Conservation (phyloP, 2,888 invertebrate genomes). For the Erannis defoliaria region DNA sequence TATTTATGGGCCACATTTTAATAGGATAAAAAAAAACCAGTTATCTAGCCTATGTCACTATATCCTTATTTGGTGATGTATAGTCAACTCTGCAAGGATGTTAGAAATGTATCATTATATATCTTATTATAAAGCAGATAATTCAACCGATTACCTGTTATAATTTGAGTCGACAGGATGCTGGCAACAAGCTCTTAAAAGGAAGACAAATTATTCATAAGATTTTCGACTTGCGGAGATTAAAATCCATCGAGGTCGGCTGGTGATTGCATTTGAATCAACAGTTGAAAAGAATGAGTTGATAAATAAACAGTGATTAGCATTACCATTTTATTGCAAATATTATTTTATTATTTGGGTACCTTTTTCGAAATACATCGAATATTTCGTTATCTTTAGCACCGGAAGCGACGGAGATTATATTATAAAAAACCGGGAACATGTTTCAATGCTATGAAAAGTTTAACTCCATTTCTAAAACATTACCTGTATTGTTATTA, state of each 20-base stretch:
- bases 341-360: not conserved
- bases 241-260: constrained; percentile 62
- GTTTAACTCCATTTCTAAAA: no score
- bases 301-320: not conserved
- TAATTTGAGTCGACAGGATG: constrained; percentile 45
- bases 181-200: constrained; percentile 48
- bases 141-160: constrained; percentile 45
- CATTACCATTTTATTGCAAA: not conserved
- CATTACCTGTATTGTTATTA: no score
- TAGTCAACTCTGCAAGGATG: constrained; percentile 42
- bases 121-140: constrained; percentile 43
- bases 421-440: no score
- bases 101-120: constrained; percentile 43
- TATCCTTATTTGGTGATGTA: constrained; percentile 34
- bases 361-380: not conserved
- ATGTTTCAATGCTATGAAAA: no score
- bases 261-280: constrained; percentile 52
- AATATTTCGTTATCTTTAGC: no score
- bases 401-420: no score
- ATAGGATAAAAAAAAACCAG: no score
- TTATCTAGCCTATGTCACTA: no score
- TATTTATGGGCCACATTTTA: no score
- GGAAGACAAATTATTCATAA: constrained; percentile 63
- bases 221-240: constrained; percentile 60
- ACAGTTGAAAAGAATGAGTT: not conserved